These are phyloP conservation scores for Auanema freiburgensis DNA, from an alignment of 2,888 invertebrate species.

Conservation along the genomic window DNA sequence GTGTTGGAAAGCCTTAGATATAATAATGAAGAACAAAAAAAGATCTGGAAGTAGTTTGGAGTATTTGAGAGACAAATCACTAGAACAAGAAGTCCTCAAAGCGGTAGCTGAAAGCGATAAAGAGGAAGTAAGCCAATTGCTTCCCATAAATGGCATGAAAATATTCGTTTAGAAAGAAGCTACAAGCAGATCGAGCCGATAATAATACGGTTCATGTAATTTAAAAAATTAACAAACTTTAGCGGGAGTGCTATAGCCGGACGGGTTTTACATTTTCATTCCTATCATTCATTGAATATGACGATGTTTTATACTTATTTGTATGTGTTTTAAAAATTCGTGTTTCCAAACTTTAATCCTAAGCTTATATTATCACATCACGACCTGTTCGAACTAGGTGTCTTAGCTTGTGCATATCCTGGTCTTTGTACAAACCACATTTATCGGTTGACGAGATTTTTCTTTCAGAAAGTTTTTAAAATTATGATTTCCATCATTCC, in stretches of 20 bases:
- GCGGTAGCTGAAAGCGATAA: slow-evolving; percentile 6
- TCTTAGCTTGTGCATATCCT: too few species aligned
- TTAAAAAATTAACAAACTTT: too few species aligned
- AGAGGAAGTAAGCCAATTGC: background rate
- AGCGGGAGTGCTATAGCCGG: background rate
- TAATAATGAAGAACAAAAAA: slow-evolving; percentile 39
- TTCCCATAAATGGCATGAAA: background rate
- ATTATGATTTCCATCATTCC: too few species aligned
- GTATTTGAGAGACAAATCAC: slow-evolving; percentile 47
- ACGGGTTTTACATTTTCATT: slow-evolving; percentile 4
- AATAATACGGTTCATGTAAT: too few species aligned
- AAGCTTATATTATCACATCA: too few species aligned
- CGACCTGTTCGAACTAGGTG: too few species aligned
- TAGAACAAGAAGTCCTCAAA: slow-evolving; percentile 34
- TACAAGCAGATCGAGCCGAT: background rate
- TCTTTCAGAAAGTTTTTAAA: too few species aligned
- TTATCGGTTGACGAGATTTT: too few species aligned
- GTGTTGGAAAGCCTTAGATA: slow-evolving; percentile 52
- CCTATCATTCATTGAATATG: slow-evolving; percentile 1
- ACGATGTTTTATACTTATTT: too few species aligned
- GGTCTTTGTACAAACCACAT: too few species aligned
- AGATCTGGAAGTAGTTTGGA: slow-evolving; percentile 34
- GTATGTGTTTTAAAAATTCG: too few species aligned
- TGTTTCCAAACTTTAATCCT: too few species aligned
- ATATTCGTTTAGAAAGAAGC: background rate